Conservation (phyloP, 2,797 vertebrate genomes). For the Sebastiscus tertius region DNA sequence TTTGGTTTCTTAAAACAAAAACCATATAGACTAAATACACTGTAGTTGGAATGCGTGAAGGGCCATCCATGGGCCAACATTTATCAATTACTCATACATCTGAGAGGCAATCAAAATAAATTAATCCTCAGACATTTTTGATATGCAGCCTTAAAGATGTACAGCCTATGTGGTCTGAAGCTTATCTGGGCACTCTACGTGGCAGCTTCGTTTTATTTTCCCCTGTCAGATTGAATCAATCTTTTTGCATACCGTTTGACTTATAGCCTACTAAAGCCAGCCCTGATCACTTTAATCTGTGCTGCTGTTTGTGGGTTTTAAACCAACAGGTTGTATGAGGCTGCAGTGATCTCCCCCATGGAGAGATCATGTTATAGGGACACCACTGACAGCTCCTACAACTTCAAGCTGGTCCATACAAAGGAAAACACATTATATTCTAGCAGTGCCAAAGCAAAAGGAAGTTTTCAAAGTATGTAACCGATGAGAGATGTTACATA, state of each 20-base stretch:
- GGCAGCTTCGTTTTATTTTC: slow-evolving; percentile 36
- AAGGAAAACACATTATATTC: slow-evolving; percentile 17
- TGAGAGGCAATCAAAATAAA: slow-evolving; percentile 10
- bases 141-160: neutral
- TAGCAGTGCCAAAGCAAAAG: neutral
- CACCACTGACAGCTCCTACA: slow-evolving; percentile 26
- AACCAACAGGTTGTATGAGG: slow-evolving; percentile 42
- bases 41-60: slow-evolving; percentile 5
- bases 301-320: slow-evolving; percentile 62
- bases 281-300: slow-evolving; percentile 59
- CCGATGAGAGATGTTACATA: neutral
- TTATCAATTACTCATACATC: neutral
- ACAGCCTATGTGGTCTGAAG: slow-evolving; percentile 7
- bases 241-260: slow-evolving; percentile 33
- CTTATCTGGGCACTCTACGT: slow-evolving; percentile 13
- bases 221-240: slow-evolving; percentile 43
- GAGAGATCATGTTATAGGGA: slow-evolving; percentile 44
- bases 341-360: slow-evolving; percentile 23
- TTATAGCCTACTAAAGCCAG: slow-evolving; percentile 46
- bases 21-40: slow-evolving; percentile 28
- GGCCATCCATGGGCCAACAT: neutral
- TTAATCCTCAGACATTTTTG: neutral
- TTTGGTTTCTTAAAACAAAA: slow-evolving; percentile 42
- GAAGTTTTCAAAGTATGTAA: neutral
- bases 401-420: neutral